Evolutionary conservation across 2,888 invertebrate genomes (phyloP).

Genomic region (Plebejus melissa): DNA sequence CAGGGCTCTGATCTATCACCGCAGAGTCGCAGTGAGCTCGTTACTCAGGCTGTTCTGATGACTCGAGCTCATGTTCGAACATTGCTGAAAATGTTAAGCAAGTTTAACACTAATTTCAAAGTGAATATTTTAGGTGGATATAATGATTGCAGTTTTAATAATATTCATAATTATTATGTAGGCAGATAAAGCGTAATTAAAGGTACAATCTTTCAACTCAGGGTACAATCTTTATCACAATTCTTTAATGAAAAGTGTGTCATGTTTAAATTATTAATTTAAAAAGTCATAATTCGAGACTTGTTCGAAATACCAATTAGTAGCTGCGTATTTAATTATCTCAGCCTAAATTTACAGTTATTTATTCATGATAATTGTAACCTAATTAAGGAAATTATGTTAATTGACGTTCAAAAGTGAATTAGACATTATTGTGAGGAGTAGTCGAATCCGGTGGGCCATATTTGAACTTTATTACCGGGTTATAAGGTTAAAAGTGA

Average conservation of each 20-base stretch:
- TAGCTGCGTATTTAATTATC: neutral
- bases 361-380: slow-evolving; percentile 15
- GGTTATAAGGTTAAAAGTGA: neutral
- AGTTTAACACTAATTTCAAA: neutral
- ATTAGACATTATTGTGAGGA: slow-evolving; percentile 28
- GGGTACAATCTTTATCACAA: too few relatives aligned
- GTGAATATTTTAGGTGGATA: neutral
- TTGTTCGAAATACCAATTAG: neutral
- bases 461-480: neutral
- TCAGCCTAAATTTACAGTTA: slow-evolving; percentile 10
- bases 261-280: neutral
- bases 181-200: too few relatives aligned
- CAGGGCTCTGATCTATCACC: slow-evolving; percentile 70
- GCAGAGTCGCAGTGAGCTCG: slow-evolving; percentile 74
- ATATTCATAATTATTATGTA: too few relatives aligned
- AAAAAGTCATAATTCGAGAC: neutral
- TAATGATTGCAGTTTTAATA: too few relatives aligned
- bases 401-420: slow-evolving; percentile 25
- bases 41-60: slow-evolving; percentile 76
- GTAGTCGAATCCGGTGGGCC: neutral
- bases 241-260: neutral
- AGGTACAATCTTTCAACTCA: too few relatives aligned
- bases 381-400: slow-evolving; percentile 17
- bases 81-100: slow-evolving; percentile 60
- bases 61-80: slow-evolving; percentile 71